phyloP scores from a whole-genome alignment of 2,113 vertebrate genomes.

The Tinamus guttatus region DNA sequence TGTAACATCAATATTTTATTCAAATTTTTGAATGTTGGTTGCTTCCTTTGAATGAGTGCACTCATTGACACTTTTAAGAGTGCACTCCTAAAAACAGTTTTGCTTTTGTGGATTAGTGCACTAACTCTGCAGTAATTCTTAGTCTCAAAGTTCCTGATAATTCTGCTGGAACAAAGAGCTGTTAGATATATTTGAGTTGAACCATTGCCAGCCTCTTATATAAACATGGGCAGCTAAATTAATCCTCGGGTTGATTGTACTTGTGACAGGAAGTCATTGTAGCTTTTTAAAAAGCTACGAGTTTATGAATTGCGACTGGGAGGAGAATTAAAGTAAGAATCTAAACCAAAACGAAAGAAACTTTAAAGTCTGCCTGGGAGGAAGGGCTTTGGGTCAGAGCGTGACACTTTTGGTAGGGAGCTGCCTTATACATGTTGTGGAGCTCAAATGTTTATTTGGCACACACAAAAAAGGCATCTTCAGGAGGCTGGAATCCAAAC shows the following conservation, averaged over 20 bases:
- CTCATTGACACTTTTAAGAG: no score
- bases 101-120: neutral
- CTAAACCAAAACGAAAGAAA: neutral
- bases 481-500: neutral
- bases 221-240: conserved; percentile 36
- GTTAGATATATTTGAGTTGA: conserved; percentile 33
- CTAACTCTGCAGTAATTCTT: neutral
- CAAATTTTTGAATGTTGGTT: neutral
- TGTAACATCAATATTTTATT: neutral
- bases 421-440: neutral
- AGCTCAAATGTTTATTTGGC: neutral
- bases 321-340: neutral
- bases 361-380: neutral
- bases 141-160: neutral
- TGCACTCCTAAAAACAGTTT: neutral
- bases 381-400: neutral
- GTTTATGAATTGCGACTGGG: neutral
- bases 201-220: neutral
- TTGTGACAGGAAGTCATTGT: conserved; percentile 8
- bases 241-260: conserved; percentile 16
- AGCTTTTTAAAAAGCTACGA: neutral
- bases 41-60: neutral
- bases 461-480: neutral
- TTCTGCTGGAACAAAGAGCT: neutral
- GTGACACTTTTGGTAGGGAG: neutral